Evolutionary conservation across 2,888 invertebrate genomes (phyloP), one percentile per base, ranked within the genome.

Genomic region (Polymixis lichenea): DNA sequence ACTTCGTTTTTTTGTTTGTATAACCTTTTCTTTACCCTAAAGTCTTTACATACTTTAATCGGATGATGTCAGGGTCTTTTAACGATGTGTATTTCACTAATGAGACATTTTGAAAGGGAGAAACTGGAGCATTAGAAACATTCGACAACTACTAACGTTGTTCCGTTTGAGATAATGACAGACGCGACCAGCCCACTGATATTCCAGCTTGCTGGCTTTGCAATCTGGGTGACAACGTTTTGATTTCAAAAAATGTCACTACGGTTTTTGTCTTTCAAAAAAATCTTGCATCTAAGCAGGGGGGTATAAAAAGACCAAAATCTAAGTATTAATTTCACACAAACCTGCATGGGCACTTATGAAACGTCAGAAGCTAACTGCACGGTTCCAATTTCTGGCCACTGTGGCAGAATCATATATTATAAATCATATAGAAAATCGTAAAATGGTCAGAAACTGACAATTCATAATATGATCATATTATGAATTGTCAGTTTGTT

Each of bases 1-100:
- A 62, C 32, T 74, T 80, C 22, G 2, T 55, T 49, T 22, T 38
- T 65, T 53, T 79, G 25, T 67, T 62, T 51, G 38, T 0, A n/a
- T 43, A 62, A 73, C 1, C 49, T 78, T 67, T 78, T 55, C 11
- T 55, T 25, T 38, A 7, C 46, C 46, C 2, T 15, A 28, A 38
- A 72, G 7, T 5, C 22, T 72, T 46, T 46, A 53, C 32, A 32
- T 51, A 22, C 11, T 55, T 32, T 38, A 13, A 28, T 51, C 11
- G 28, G 38, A 62, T 55, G 3, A 58, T 19, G 13, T 53, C 7
- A 22, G 1, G 1, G 51, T 70, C 0, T 58, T 46, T 28, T 60
- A 55, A 51, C 17, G 17, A 62, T 46, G 22, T 71, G 9, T 43
- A 43, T 15, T 46, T 66, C 66, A 32, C 1, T 43, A 60, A 58